Evolutionary conservation across 2,113 vertebrate species (phyloP), one percentile per base, ranked within the genome.

Genomic region (Calonectris borealis): DNA sequence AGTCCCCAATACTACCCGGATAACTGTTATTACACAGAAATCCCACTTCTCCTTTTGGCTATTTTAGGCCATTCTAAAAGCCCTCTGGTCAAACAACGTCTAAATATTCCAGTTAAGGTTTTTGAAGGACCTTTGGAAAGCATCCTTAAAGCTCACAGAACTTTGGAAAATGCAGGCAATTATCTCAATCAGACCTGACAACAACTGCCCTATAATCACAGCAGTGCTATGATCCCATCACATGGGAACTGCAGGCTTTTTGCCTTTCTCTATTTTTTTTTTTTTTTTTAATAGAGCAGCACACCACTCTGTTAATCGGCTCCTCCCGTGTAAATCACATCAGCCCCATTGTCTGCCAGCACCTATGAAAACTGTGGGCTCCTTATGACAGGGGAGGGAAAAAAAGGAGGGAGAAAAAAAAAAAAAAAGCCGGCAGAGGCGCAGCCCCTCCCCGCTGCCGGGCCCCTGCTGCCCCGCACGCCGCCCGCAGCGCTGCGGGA

Each of bases 311-410:
- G 77, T 54, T 82, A 78, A 70, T 65, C 94, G 75, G 92, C 94
- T 86, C 84, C 95, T 97, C 96, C 96, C 44, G 84, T 48, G 96
- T 91, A 95, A 97, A 96, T 95, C 98, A 95, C 97, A 98, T 94
- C 98, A 98, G 97, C 97, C 96, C 97, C 96, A 98, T 99, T 99
- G 98, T 99, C 97, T 98, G 96, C 92, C 93, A 65, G 96, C 94
- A 98, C 96, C 96, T 95, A 94, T 88, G 97, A 97, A 93, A 97
- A 54, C 97, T 80, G 96, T 96, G 95, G 97, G 96, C 96, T 95
- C 85, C 94, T 90, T 82, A 80, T 36, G 82, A 95, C 95, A 96
- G 65, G 49, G 94, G 84, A 62, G 83, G 65, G 62, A 27, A 70
- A 46, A 46, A 46, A 46, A 46, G 42, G 42, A 6, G 42, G 42